Evolutionary conservation across 2,888 invertebrate genomes (phyloP).

Genomic region (Nesidiocoris tenuis): DNA sequence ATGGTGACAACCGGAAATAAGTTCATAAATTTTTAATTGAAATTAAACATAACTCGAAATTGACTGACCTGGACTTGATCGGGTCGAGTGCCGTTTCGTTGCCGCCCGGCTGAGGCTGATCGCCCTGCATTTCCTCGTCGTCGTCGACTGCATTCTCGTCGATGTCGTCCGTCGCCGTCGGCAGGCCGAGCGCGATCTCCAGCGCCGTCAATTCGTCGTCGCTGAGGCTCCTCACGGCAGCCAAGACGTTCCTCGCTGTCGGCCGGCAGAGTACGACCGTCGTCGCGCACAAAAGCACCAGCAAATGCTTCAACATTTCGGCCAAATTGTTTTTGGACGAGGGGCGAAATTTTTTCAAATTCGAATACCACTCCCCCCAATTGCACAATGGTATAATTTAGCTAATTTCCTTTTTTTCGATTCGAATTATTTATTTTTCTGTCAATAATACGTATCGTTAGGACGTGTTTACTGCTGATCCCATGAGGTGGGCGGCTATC

Average conservation of each 20-base stretch:
- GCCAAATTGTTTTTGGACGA: too few species aligned
- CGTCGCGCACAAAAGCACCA: conserved; percentile 11
- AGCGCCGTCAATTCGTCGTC: conserved; percentile 37
- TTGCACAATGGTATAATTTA: too few species aligned
- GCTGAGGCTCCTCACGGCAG: conserved; percentile 21
- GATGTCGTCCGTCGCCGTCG: neutral
- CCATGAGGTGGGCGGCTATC: neutral
- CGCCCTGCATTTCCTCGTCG: conserved; percentile 45
- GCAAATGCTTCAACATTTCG: conserved; percentile 4
- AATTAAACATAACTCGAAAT: too few species aligned
- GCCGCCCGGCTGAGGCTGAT: conserved; percentile 31
- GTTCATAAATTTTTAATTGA: too few species aligned
- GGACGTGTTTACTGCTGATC: neutral
- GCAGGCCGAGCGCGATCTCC: conserved; percentile 17
- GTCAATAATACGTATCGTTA: neutral
- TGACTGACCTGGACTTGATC: conserved; percentile 28
- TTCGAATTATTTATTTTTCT: too few species aligned
- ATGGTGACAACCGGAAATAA: too few species aligned
- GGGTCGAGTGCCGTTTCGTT: conserved; percentile 38
- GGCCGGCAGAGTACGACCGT: conserved; percentile 32
- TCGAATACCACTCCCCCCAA: too few species aligned
- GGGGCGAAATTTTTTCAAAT: too few species aligned
- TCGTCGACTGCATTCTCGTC: neutral
- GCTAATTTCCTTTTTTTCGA: too few species aligned
- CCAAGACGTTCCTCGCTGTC: conserved; percentile 8